Evolutionary conservation across 2,113 vertebrate genomes (phyloP), one percentile per base, ranked within the genome.

Genomic region (Grammomys surdaster): DNA sequence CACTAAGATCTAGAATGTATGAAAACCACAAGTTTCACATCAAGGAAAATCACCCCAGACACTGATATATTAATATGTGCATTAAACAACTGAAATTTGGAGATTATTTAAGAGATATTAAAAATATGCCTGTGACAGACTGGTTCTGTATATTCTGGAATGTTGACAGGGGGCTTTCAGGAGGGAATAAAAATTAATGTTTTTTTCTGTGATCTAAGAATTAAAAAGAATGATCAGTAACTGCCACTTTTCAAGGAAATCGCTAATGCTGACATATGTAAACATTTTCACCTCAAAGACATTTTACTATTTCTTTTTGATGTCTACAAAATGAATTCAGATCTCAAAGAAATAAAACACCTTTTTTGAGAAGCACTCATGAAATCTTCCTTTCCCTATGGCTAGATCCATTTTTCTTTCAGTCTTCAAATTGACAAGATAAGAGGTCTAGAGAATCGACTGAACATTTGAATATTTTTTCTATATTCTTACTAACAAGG

Each of bases 241-340:
- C 72, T 94, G 14, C 28, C 36, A 31, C 12, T 60, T 90, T 96
- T n/a, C 48, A 33, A 56, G 89, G 36, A 95, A 93, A 91, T 67
- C 69, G 4, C 46, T 90, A 89, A 92, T 46, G 36, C 36, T 72
- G 19, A 87, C 54, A 77, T 54, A 94, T 84, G 56, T 33, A 75
- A 91, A 89, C 16, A 89, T 40, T 76, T 70, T 88, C 48, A 94
- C 51, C 46, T 89, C 40, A 63, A 20, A 89, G 6, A 90, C n/a
- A 17, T 78, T 94, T 93, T 28, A 60, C 19, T 56, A 90, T 88
- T 97, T 96, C 91, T 89, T 70, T 91, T 91, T 85, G 17, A 93
- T 46, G 11, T 94, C 7, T 81, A 78, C 5, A 22, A 87, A 93
- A 90, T 75, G 3, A 89, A 91, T 96, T 96, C 22, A 78, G 70